Evolutionary conservation across 1,140 invertebrate species (phyloP), one percentile per base, ranked within the genome.

Genomic region (Lucilia sericata): DNA sequence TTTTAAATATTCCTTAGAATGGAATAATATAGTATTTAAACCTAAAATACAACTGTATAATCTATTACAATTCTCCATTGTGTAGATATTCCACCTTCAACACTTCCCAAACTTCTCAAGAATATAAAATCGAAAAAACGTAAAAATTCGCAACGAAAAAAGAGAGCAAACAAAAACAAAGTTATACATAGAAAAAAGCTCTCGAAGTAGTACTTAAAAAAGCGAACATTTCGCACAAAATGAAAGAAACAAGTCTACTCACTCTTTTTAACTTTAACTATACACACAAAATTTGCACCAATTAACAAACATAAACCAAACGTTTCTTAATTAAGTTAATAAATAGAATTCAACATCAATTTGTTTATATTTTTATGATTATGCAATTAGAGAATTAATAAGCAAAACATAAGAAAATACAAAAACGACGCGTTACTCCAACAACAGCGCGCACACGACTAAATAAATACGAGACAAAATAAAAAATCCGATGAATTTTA

Each of bases 371-470:
- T 78, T 47, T 47, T 47, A 7, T 78, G 81, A 21, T 82, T 82
- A 82, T 82, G 81, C 81, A 82, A 82, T 82, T 30, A 82, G 30
- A 82, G 30, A 34, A 70, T 42, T 42, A 17, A 78, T 14, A 42
- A 78, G 75, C 75, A 78, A 78, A 78, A 78, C 75, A 78, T 78
- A 42, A 21, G 74, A 76, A 76, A 76, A 76, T 21, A 78, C 75
- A 21, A 60, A 70, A 82, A 82, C 49, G 14, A 55, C 81, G 49
- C 49, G 49, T 60, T 70, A 82, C 81, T 78, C 34, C 75, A 47
- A 78, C 34, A 78, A 36, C 34, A 78, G 13, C 34, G 75, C 34
- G 75, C 75, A 78, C 75, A 70, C 47, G 81, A 82, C 81, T 82
- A 25, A 82, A 42, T 78, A 19, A 70, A 21, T 21, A 70, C 65